Evolutionary conservation across 2,888 invertebrate species (phyloP), one percentile per base, ranked within the genome.

Genomic region (Corythucha ciliata): DNA sequence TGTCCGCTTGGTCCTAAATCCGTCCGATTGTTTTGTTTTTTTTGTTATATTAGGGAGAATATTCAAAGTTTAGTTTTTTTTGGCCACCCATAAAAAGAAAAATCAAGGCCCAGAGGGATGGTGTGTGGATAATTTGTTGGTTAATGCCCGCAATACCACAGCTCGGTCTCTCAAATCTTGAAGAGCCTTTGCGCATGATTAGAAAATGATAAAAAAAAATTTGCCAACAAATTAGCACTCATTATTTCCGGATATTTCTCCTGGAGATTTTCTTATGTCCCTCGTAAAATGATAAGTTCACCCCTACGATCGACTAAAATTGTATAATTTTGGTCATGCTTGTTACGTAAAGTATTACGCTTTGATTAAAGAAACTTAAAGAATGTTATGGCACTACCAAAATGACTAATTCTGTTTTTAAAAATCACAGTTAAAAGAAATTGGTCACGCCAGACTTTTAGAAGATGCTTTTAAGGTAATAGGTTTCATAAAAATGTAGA

Each of bases 1-100:
- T 88, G 86, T 64, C 89, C 90, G 67, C 87, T 87, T 62, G 93
- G 92, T 74, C 90, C 93, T 92, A 75, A 44, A 54, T 52, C 46
- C 53, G 32, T 25, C 36, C 47, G 52, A 41, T n/a, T n/a, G n/a
- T 42, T 36, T 25, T 39, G 40, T 41, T 41, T 48, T 33, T 48
- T 34, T 40, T 24, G 37, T 24, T 20, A n/a, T n/a, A n/a, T 29
- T 48, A 45, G 10, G 32, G 25, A 16, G 44, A 27, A 33, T n/a
- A 40, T 16, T 24, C n/a, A 7, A 24, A 21, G 27, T 14, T 40
- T 48, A n/a, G n/a, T n/a, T n/a, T n/a, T n/a, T n/a, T 33, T 25
- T 48, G 27, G 22, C 41, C 32, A 32, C 39, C 44, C 24, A 34
- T 34, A 50, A 33, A 16, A 44, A 16, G 25, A 37, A 37, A 14